These are phyloP conservation scores for Scaptomyza cyrtandrae DNA, from an alignment of 2,888 invertebrate species.

Conservation along the genomic window DNA sequence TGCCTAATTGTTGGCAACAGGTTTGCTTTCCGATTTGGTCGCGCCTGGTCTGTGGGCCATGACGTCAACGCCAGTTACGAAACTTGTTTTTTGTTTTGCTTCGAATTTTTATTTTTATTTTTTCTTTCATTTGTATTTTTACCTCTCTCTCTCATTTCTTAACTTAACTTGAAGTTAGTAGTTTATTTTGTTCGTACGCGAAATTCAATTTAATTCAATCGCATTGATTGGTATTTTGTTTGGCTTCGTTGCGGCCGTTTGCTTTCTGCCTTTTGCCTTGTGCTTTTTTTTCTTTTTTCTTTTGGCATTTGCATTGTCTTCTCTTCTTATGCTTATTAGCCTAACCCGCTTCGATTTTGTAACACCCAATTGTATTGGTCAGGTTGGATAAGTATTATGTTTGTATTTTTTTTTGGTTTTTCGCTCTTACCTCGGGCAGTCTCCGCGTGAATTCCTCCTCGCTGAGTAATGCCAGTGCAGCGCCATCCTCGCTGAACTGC, in stretches of 20 bases:
- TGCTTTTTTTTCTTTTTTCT: conserved; percentile 26
- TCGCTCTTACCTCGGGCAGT: conserved; percentile 89
- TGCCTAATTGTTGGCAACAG: conserved; percentile 79
- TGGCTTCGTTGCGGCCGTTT: conserved; percentile 39
- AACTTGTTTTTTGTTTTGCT: conserved; percentile 74
- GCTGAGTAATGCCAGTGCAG: conserved; percentile 89
- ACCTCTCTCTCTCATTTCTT: conserved; percentile 39
- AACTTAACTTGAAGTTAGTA: conserved; percentile 17
- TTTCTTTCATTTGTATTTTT: conserved; percentile 31
- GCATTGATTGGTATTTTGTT: conserved; percentile 67
- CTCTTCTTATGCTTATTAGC: conserved; percentile 58
- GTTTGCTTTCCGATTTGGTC: conserved; percentile 63
- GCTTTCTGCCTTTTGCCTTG: conserved; percentile 22
- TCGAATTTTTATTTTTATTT: conserved; percentile 44
- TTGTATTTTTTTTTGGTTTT: not conserved
- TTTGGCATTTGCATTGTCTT: conserved; percentile 60
- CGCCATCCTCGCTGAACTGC: conserved; percentile 92
- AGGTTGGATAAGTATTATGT: conserved; percentile 51
- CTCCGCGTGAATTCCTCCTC: conserved; percentile 94
- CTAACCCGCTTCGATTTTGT: conserved; percentile 61
- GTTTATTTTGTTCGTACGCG: conserved; percentile 61
- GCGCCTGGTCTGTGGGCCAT: conserved; percentile 57
- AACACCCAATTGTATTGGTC: conserved; percentile 55
- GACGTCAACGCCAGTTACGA: conserved; percentile 81
- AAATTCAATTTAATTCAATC: conserved; percentile 75